Base-by-base conservation (phyloP, 2,888 invertebrate genomes). In the Ryuthela nishihirai region DNA sequence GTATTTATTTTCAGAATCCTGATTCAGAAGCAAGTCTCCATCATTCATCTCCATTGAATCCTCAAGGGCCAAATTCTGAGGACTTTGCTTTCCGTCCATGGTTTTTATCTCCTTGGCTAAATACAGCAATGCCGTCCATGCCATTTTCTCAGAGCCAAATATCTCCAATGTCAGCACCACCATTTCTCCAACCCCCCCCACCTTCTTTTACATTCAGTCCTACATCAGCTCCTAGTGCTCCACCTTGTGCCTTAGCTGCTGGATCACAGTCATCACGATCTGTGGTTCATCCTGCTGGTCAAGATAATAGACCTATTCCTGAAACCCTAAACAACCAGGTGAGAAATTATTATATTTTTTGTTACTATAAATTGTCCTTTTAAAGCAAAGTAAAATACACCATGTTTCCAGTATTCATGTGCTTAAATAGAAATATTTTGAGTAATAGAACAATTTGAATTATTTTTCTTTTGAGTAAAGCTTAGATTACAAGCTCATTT, bases 271-370 rank as follows among this genome's bases (percentile, higher is more conserved):
- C 52, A 36, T 39, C 48, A 15, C 26, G 47, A 34, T 40, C 48
- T 43, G 60, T 49, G 18, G 47, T 49, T 25, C 48, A 39, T 36
- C 48, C 48, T 35, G 40, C 48, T 36, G 44, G 23, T 40, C 54
- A 54, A 40, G 53, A 48, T 17, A 42, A 46, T 29, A 32, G 38
- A 32, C n/a, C 24, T 39, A 21, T 42, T n/a, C 40, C 50, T 45
- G 61, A 54, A 52, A 61, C 61, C n/a, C 39, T 61, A 20, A 61
- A 61, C 40, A 61, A 61, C 40, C 54, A 61, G 52, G 61, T 61
- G 29, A 43, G 9, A 9, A 12, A 41, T 4, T 23, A 41, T 40
- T 20, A 4, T 10, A 12, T n/a, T 41, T 24, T 21, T 36, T 7
- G 7, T 6, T 21, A 5, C 20, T 38, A 6, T 38, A 20, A 38